Evolutionary conservation across 2,888 invertebrate species (phyloP), one percentile per base, ranked within the genome.

Genomic region (Chromoteleia sp.): DNA sequence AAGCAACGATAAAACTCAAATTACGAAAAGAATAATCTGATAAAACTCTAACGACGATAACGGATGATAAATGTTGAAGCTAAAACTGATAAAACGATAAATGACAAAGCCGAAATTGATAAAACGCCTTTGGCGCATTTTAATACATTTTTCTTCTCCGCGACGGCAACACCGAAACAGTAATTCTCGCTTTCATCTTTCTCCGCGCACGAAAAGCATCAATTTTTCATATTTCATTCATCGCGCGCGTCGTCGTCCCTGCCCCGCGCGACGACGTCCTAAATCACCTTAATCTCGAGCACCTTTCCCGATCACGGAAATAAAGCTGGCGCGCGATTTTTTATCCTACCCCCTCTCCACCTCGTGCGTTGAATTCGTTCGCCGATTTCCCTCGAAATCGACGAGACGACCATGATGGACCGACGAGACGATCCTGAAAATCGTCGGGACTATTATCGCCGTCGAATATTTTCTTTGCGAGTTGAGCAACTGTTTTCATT

Each of bases 401-500:
- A 56, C 14, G 19, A 25, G 56, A 58, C 58, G n/a, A n/a, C n/a
- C n/a, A n/a, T n/a, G n/a, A n/a, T n/a, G n/a, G 54, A 61, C 15
- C 45, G 74, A 74, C 63, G 74, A 65, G 68, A 73, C 54, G 71
- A 58, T 74, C 68, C 65, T 52, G 65, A 73, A 78, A 65, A 78
- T 73, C 71, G 65, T 73, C 67, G 63, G 65, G 50, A 17, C 70
- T 67, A 67, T 81, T 76, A 81, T 81, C 61, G 76, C 48, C 70
- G 45, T 17, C 15, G 77, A 68, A 58, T 73, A 45, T 81, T 81
- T 81, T 77, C 52, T 54, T 77, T 73, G 52, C 61, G 45, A 7
- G 67, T 76, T 71, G 67, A 76, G 73, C 76, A 81, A 81, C 76
- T 76, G 81, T 76, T 81, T 81, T 75, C 81, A 71, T 81, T 76